A percentile compares a stretch with the other conserved stretches of the same genome.
Conservation (phyloP, 1,140 invertebrate species). For the Drosophila orena region DNA sequence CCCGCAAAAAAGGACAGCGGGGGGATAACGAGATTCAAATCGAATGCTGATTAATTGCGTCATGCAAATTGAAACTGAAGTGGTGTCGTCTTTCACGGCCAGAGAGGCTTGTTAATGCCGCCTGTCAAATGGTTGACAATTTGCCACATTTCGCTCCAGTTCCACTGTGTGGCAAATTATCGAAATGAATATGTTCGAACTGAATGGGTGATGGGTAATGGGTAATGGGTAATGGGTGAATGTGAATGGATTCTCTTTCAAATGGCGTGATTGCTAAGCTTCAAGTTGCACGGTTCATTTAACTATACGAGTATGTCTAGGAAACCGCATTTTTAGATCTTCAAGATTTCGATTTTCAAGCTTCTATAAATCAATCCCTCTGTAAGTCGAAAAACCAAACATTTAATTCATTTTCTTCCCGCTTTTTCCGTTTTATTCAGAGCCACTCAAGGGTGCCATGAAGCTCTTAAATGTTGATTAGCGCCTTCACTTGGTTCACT, state of each 20-base stretch:
- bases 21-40: conserved; percentile 76
- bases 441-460: conserved; percentile 13
- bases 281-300: background rate
- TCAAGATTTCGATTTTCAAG: background rate
- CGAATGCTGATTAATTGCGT: conserved; percentile 76
- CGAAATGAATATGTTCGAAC: conserved; percentile 19
- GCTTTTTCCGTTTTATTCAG: background rate
- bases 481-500: conserved; percentile 12
- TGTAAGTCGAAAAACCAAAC: background rate
- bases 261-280: background rate
- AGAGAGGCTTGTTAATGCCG: conserved; percentile 35
- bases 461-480: conserved; percentile 49
- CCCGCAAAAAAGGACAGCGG: background rate
- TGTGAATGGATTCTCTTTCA: background rate
- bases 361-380: too few species aligned
- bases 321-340: too few species aligned
- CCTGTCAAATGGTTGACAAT: conserved; percentile 48
- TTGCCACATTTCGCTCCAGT: conserved; percentile 29
- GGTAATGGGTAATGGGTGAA: background rate
- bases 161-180: conserved; percentile 16
- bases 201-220: background rate
- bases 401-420: background rate
- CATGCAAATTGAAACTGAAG: conserved; percentile 73
- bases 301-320: background rate
- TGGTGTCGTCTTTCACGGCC: conserved; percentile 27